These are phyloP conservation scores for Sylvia atricapilla DNA, from an alignment of 2,113 vertebrate species.

Conservation along the genomic window DNA sequence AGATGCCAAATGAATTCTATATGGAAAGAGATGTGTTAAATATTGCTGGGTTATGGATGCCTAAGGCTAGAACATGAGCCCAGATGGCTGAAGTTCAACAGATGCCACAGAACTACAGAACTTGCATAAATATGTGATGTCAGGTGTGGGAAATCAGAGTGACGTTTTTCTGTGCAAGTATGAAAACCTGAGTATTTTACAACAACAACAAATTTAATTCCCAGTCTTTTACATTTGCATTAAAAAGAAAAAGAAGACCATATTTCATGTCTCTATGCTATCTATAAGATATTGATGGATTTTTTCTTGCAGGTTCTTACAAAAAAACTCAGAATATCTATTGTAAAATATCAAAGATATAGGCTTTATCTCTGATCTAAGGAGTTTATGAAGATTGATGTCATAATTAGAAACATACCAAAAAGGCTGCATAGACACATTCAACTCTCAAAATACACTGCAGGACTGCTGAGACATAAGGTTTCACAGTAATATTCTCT, in stretches of 20 bases:
- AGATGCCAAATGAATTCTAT: not conserved
- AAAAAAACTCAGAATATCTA: not conserved
- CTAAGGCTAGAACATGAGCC: conserved; percentile 3
- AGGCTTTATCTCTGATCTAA: not conserved
- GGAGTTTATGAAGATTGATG: not conserved
- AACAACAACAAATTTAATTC: not conserved
- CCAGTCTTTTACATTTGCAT: not conserved
- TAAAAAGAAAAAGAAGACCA: not conserved
- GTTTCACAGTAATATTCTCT: not conserved
- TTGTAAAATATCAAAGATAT: not conserved
- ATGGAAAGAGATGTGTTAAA: conserved; percentile 9
- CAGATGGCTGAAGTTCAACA: conserved; percentile 37
- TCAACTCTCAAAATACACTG: not conserved
- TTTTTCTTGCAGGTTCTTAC: not conserved
- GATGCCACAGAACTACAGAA: conserved; percentile 32
- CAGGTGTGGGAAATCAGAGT: not conserved
- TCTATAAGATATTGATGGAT: not conserved
- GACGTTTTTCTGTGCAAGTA: not conserved
- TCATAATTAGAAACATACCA: not conserved
- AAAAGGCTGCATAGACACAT: not conserved
- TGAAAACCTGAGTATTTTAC: not conserved
- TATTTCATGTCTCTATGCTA: not conserved
- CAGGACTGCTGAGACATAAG: not conserved
- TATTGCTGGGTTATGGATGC: conserved; percentile 30
- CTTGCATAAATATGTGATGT: conserved; percentile 9